These are phyloP conservation scores for Augiades crinisus DNA, from an alignment of 2,888 invertebrate genomes.

Conservation along the genomic window DNA sequence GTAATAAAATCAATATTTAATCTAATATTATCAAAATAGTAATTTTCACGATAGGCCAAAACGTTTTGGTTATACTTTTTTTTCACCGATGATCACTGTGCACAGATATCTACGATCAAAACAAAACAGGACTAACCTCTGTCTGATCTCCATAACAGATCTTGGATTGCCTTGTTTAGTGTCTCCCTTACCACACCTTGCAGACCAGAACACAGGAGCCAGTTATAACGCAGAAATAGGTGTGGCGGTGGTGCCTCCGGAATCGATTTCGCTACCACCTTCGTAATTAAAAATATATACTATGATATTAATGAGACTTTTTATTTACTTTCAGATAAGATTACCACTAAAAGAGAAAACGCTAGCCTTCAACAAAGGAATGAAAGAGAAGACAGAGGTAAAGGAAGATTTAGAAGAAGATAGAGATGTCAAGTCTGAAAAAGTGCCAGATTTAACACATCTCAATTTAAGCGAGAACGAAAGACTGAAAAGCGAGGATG, in stretches of 20 bases:
- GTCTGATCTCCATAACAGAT: no score
- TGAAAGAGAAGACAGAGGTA: conserved; percentile 27
- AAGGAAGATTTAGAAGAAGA: conserved; percentile 24
- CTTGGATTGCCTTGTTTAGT: no score
- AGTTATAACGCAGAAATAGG: neutral
- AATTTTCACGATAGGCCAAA: no score
- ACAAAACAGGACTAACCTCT: no score
- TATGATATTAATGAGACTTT: no score
- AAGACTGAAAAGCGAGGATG: conserved; percentile 32
- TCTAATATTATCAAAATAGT: no score
- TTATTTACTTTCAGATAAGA: conserved; percentile 50
- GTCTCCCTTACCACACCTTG: neutral
- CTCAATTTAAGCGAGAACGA: conserved; percentile 43
- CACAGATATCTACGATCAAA: no score
- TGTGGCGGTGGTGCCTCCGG: no score
- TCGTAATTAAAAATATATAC: no score
- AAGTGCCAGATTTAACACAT: conserved; percentile 39
- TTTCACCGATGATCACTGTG: no score
- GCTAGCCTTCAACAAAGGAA: conserved; percentile 34
- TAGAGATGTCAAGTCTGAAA: conserved; percentile 34
- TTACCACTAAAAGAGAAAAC: conserved; percentile 56
- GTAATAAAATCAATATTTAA: conserved; percentile 35
- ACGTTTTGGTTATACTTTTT: no score
- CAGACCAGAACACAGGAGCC: neutral
- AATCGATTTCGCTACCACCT: neutral